phyloP scores from a whole-genome alignment of 1,140 invertebrate genomes.

The Meloidogyne floridensis region DNA sequence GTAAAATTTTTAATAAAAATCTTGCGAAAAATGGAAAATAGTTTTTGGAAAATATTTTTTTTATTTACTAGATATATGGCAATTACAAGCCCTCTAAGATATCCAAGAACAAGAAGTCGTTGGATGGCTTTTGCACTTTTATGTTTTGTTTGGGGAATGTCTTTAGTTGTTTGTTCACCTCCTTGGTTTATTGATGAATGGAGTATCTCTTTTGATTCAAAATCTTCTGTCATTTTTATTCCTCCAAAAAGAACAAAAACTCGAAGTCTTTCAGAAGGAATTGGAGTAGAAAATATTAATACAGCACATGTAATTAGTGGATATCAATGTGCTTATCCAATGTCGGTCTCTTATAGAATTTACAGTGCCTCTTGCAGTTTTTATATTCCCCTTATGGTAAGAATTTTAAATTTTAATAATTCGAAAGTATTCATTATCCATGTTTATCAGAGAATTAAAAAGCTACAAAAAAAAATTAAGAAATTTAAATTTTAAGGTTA shows the following conservation, averaged over 20 bases:
- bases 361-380: constrained; percentile 63
- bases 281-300: constrained; percentile 1
- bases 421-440: background rate
- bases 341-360: constrained; percentile 63
- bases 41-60: background rate
- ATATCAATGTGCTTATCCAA: constrained; percentile 57
- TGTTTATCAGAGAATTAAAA: background rate
- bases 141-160: constrained; percentile 56
- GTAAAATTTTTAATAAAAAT: background rate
- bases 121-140: constrained; percentile 59
- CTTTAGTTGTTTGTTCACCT: constrained; percentile 60
- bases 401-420: background rate
- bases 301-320: constrained; percentile 3
- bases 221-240: background rate
- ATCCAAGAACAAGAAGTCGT: constrained; percentile 67
- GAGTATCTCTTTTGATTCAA: constrained; percentile 46
- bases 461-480: too few species aligned
- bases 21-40: too few species aligned
- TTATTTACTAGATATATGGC: constrained; percentile 66
- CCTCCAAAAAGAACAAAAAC: constrained; percentile 11
- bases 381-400: constrained; percentile 62
- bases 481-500: constrained; percentile 41
- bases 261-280: background rate
- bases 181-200: constrained; percentile 63
- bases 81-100: constrained; percentile 70